Conservation (phyloP, 2,797 vertebrate genomes). For the Scyliorhinus canicula region DNA sequence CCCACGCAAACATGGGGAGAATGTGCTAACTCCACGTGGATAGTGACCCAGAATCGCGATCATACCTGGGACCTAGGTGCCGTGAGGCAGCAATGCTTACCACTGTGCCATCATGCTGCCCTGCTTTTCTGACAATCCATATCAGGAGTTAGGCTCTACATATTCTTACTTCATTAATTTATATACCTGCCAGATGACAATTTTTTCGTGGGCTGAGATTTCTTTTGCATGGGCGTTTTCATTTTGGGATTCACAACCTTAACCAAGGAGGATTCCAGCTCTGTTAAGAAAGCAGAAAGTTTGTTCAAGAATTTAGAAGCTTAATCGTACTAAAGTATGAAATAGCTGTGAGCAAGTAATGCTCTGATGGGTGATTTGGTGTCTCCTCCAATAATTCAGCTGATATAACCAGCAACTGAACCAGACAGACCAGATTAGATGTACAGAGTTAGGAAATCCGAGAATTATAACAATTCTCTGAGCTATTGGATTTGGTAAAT, state of each 20-base stretch:
- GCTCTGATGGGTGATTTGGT: not conserved
- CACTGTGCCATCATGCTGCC: too few relatives aligned
- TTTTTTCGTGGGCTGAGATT: not conserved
- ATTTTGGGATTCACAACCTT: not conserved
- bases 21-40: too few relatives aligned
- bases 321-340: not conserved
- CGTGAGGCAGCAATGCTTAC: too few relatives aligned
- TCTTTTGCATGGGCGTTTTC: not conserved
- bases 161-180: not conserved
- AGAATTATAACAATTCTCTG: not conserved
- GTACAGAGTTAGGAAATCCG: not conserved
- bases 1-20: too few relatives aligned
- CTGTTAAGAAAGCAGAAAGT: constrained; percentile 24
- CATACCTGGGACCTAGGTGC: too few relatives aligned
- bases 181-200: not conserved
- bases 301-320: not conserved
- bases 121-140: not conserved
- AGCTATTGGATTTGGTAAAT: not conserved
- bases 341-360: not conserved
- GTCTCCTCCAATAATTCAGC: not conserved
- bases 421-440: not conserved
- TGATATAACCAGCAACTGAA: not conserved
- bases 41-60: too few relatives aligned
- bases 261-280: constrained; percentile 9
- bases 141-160: not conserved